These are phyloP conservation scores for Synanceia verrucosa DNA, from an alignment of 2,797 vertebrate genomes.

Conservation along the genomic window DNA sequence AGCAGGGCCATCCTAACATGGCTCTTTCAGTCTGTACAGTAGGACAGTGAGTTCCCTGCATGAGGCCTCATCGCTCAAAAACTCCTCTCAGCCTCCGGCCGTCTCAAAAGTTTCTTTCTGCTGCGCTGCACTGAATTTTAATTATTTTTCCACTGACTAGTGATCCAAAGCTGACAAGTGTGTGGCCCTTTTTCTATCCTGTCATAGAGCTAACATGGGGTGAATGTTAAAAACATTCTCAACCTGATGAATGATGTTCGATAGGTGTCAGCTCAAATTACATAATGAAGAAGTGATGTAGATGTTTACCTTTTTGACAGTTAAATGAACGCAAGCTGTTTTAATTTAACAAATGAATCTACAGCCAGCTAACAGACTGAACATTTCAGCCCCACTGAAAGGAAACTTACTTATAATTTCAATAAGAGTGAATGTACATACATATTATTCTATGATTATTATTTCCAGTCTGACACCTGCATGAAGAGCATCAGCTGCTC, in stretches of 20 bases:
- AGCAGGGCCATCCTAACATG: slow-evolving; percentile 14
- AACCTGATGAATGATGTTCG: not conserved
- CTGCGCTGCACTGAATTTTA: slow-evolving; percentile 14
- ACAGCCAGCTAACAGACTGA: too few relatives aligned
- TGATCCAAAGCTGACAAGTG: not conserved
- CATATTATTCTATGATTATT: not conserved
- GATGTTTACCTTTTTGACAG: not conserved
- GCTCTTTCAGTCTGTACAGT: slow-evolving; percentile 20
- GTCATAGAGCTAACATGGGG: not conserved
- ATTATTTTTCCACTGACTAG: not conserved
- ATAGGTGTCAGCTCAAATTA: not conserved
- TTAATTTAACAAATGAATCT: not conserved
- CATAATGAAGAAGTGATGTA: not conserved
- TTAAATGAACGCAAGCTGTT: not conserved
- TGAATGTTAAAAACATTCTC: not conserved
- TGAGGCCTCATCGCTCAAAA: slow-evolving; percentile 59
- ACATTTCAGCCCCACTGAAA: not conserved
- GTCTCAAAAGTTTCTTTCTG: slow-evolving; percentile 40
- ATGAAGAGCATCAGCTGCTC: slow-evolving; percentile 41
- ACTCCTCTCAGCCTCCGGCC: slow-evolving; percentile 55
- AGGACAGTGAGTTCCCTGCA: slow-evolving; percentile 49
- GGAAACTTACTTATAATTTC: not conserved
- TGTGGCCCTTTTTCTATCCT: not conserved
- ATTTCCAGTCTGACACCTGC: slow-evolving; percentile 12
- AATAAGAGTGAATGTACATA: not conserved